phyloP scores from a whole-genome alignment of 1,140 invertebrate species.

The Solenopsis invicta region DNA sequence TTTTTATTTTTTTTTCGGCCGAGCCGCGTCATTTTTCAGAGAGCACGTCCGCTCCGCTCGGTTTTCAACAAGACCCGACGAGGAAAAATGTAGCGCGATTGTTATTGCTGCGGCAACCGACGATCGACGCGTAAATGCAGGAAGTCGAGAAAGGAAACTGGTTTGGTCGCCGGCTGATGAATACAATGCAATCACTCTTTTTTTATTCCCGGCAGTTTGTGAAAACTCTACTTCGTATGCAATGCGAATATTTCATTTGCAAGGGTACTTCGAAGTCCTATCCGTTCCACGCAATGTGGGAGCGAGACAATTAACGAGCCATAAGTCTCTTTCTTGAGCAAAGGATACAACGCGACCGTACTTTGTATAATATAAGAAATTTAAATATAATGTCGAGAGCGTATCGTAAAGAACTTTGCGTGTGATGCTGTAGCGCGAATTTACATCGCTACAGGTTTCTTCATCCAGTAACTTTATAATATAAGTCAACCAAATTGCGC shows the following conservation, averaged over 20 bases:
- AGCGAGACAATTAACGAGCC: constrained; percentile 32
- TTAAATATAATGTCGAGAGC: constrained; percentile 13
- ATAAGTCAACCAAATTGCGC: constrained; percentile 34
- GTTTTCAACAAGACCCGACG: constrained; percentile 37
- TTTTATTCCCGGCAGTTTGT: constrained; percentile 30
- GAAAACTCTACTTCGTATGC: constrained; percentile 15
- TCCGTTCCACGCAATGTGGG: background rate
- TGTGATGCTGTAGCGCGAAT: constrained; percentile 16
- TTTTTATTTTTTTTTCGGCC: no score
- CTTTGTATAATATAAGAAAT: constrained; percentile 20
- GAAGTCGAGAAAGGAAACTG: constrained; percentile 57
- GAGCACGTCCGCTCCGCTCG: constrained; percentile 39
- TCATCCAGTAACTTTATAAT: constrained; percentile 30
- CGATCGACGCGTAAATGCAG: constrained; percentile 57
- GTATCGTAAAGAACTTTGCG: constrained; percentile 17
- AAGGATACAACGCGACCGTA: constrained; percentile 2
- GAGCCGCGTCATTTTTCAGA: constrained; percentile 68
- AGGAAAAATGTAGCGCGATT: constrained; percentile 39
- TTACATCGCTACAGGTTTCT: constrained; percentile 13
- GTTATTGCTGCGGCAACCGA: constrained; percentile 46
- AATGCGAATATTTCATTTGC: constrained; percentile 28
- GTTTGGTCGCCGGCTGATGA: constrained; percentile 33
- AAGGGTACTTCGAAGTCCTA: constrained; percentile 20
- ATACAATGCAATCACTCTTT: constrained; percentile 41
- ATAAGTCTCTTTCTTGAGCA: constrained; percentile 14